phyloP scores from a whole-genome alignment of 2,113 vertebrate species.

The Monarcha castaneiventris region DNA sequence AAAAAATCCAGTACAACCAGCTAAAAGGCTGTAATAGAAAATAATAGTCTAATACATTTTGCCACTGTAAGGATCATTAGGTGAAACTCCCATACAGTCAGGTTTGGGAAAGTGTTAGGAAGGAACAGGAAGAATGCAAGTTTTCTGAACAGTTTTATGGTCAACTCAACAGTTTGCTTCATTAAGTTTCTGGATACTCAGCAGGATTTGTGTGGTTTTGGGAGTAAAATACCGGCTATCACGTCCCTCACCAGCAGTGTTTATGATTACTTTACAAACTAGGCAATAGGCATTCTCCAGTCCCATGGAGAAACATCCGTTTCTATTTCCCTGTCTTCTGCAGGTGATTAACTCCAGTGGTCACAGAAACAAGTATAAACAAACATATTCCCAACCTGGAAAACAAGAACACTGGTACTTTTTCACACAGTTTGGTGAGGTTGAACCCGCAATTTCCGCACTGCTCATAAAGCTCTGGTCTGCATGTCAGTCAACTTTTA shows the following conservation, averaged over 20 bases:
- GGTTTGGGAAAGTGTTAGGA: background rate
- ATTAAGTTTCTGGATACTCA: background rate
- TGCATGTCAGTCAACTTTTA: conserved; percentile 60
- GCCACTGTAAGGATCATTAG: background rate
- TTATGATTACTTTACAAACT: conserved; percentile 10
- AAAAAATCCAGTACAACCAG: background rate
- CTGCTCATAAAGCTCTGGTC: conserved; percentile 41
- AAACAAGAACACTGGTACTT: background rate
- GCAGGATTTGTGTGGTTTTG: background rate
- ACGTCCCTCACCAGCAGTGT: background rate
- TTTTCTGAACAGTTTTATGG: background rate
- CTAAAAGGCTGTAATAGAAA: background rate
- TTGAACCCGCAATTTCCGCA: background rate
- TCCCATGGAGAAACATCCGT: background rate
- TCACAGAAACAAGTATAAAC: conserved; percentile 27
- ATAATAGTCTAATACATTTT: background rate
- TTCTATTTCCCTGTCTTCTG: conserved; percentile 29
- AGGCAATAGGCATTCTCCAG: background rate
- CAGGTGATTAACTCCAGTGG: conserved; percentile 4
- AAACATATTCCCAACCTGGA: background rate
- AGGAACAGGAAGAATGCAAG: background rate
- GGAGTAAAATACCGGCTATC: background rate
- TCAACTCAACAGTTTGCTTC: background rate
- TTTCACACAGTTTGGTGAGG: conserved; percentile 26
- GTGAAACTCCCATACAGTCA: background rate